Conservation (phyloP, 2,113 vertebrate genomes). For the Oreochromis aureus region DNA sequence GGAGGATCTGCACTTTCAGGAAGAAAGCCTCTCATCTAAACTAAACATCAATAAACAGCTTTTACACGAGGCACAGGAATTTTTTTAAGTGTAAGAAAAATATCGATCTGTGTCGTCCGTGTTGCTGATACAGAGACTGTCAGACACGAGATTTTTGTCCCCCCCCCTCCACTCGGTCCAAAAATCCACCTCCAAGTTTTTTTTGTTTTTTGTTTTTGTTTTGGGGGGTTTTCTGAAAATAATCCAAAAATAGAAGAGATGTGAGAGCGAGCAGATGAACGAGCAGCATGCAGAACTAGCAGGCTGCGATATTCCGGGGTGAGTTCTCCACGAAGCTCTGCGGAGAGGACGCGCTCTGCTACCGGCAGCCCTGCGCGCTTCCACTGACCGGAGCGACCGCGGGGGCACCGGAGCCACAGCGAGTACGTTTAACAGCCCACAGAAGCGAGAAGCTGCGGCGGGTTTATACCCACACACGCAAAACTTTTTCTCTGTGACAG, state of each 20-base stretch:
- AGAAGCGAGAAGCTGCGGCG: neutral
- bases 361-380: slow-evolving; percentile 53
- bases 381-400: slow-evolving; percentile 57
- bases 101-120: slow-evolving; percentile 7
- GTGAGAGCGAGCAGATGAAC: slow-evolving; percentile 72
- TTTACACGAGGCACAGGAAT: neutral
- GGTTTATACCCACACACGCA: slow-evolving; percentile 3
- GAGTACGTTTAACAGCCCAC: slow-evolving; percentile 34
- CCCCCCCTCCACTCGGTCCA: slow-evolving; percentile 74
- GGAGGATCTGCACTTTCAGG: neutral
- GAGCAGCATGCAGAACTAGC: slow-evolving; percentile 59
- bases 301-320: slow-evolving; percentile 53
- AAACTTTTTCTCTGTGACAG: slow-evolving; percentile 60
- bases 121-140: slow-evolving; percentile 66
- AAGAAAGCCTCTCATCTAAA: neutral
- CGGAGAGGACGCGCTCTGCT: slow-evolving; percentile 44
- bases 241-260: slow-evolving; percentile 83
- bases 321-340: slow-evolving; percentile 42
- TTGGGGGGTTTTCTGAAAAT: slow-evolving; percentile 72
- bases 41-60: neutral
- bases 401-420: slow-evolving; percentile 55
- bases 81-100: neutral
- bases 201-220: neutral
- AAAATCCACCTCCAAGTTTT: slow-evolving; percentile 86
- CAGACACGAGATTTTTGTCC: slow-evolving; percentile 83